phyloP scores from a whole-genome alignment of 2,888 invertebrate genomes.

The Orchesella flavescens region DNA sequence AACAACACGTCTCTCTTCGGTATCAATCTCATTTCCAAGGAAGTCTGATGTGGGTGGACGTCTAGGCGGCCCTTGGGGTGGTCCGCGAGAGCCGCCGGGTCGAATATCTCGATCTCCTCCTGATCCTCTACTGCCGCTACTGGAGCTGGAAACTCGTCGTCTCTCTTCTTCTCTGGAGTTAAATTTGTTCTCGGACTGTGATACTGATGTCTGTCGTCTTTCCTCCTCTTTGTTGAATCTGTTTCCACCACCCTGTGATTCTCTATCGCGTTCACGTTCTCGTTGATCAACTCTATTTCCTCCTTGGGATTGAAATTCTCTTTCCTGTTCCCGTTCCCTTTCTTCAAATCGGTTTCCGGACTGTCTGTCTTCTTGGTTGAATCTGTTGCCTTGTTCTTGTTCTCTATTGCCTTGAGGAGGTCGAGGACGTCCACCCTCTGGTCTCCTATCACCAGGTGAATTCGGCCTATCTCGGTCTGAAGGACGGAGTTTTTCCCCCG shows the following conservation, averaged over 20 bases:
- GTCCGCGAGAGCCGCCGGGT: conserved; percentile 20
- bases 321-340: neutral
- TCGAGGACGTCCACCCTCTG: conserved; percentile 38
- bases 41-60: neutral
- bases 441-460: conserved; percentile 38
- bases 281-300: conserved; percentile 37
- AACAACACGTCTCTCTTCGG: conserved; percentile 43
- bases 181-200: conserved; percentile 26
- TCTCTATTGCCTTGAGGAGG: conserved; percentile 42
- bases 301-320: neutral
- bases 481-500: conserved; percentile 38
- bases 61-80: conserved; percentile 19
- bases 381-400: conserved; percentile 29
- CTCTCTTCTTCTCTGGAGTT: conserved; percentile 45
- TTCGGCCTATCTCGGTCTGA: conserved; percentile 43
- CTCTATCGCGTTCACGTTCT: conserved; percentile 34
- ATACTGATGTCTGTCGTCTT: conserved; percentile 32
- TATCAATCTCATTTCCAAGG: conserved; percentile 28
- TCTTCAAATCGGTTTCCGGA: conserved; percentile 24
- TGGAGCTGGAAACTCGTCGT: conserved; percentile 17
- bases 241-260: conserved; percentile 14
- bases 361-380: conserved; percentile 32
- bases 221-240: conserved; percentile 38
- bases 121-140: conserved; percentile 28
- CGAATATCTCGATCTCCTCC: conserved; percentile 52